phyloP scores from a whole-genome alignment of 2,797 vertebrate species.

The Falco cherrug region DNA sequence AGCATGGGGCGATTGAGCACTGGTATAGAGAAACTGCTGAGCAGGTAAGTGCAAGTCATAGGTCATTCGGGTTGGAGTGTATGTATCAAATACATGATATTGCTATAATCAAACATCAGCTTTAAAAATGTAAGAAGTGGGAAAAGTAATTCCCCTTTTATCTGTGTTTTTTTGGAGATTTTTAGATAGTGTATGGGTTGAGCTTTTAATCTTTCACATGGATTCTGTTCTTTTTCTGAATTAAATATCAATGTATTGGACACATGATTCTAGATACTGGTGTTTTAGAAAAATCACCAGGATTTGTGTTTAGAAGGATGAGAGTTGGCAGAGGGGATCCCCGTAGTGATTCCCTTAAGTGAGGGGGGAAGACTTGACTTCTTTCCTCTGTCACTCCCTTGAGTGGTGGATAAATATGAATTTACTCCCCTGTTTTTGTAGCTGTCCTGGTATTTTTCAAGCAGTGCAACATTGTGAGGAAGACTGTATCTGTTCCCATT shows the following conservation, averaged over 20 bases:
- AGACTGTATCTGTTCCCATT: background rate
- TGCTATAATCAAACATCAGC: background rate
- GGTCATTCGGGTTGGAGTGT: background rate
- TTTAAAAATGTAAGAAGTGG: background rate
- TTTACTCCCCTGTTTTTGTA: background rate
- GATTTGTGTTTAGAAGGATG: background rate
- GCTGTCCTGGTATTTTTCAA: background rate
- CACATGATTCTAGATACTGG: background rate
- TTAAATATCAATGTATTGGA: background rate
- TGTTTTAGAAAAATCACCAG: background rate
- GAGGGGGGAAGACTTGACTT: background rate
- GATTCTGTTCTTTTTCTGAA: background rate
- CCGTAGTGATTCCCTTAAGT: background rate
- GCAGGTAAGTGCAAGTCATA: background rate
- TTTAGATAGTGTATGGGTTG: background rate
- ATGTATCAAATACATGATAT: background rate
- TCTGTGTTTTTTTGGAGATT: background rate
- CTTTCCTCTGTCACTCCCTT: background rate
- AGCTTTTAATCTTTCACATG: background rate
- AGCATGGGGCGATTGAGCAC: background rate
- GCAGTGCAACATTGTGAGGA: fast-evolving
- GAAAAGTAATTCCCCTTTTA: background rate
- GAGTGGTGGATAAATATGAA: background rate
- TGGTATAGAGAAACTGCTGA: background rate
- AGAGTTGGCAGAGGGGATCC: background rate